Percentiles rank a stretch among this genome's conserved stretches.
Evolutionary conservation across 2,888 invertebrate genomes (phyloP).

Genomic region (Synergus umbraculus): DNA sequence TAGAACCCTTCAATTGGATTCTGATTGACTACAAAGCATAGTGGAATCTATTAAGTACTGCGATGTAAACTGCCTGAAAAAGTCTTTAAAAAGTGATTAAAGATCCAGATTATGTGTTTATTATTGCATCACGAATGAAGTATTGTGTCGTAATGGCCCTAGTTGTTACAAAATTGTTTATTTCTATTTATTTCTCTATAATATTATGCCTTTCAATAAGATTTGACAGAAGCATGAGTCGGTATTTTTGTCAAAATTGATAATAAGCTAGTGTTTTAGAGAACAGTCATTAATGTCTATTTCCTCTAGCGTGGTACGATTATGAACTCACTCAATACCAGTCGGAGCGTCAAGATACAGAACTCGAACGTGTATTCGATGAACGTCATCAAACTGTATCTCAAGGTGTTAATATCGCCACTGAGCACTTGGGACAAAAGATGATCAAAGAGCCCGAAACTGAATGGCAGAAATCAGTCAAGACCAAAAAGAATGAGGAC

Average conservation of each 20-base stretch:
- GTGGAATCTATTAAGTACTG: too few relatives aligned
- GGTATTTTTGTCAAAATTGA: constrained; percentile 5
- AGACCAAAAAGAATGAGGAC: constrained; percentile 89
- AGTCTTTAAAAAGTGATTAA: constrained; percentile 39
- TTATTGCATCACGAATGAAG: constrained; percentile 70
- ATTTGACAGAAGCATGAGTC: constrained; percentile 45
- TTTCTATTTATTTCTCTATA: constrained; percentile 9
- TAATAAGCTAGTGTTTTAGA: neutral
- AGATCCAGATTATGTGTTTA: constrained; percentile 44
- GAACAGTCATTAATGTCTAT: constrained; percentile 42
- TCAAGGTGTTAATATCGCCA: constrained; percentile 81
- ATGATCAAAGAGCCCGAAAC: constrained; percentile 85
- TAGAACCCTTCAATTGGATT: too few relatives aligned
- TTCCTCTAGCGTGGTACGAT: constrained; percentile 92
- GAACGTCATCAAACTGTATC: constrained; percentile 86
- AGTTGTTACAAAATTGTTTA: constrained; percentile 40
- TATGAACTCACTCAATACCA: constrained; percentile 91
- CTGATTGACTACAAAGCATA: too few relatives aligned
- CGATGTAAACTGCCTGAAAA: neutral
- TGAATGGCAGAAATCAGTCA: constrained; percentile 91
- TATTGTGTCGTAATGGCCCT: constrained; percentile 70
- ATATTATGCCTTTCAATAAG: constrained; percentile 56
- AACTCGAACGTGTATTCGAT: constrained; percentile 92
- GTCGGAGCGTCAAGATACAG: constrained; percentile 88
- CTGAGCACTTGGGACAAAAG: constrained; percentile 81